These are phyloP conservation scores for Cryptoblepharus egeriae DNA, from an alignment of 2,797 vertebrate species.

Conservation along the genomic window DNA sequence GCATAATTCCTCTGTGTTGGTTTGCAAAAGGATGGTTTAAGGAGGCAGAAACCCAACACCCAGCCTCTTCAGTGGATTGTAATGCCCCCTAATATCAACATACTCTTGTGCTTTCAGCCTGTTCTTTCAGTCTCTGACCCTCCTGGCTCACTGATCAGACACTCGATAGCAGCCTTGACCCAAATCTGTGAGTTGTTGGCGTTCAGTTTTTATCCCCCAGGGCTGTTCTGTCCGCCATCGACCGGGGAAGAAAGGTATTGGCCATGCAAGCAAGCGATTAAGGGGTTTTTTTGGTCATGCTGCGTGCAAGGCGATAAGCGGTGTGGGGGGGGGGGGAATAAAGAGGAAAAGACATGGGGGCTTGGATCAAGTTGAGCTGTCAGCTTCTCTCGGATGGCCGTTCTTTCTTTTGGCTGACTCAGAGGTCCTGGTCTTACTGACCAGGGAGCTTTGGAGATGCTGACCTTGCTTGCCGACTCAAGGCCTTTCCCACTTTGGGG, in stretches of 20 bases:
- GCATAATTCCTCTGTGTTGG: background rate
- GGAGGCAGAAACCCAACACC: background rate
- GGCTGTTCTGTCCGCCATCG: constrained; percentile 15
- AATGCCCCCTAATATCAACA: background rate
- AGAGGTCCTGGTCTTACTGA: constrained; percentile 81
- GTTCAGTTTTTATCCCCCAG: constrained; percentile 50
- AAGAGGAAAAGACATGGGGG: constrained; percentile 20
- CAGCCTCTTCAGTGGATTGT: background rate
- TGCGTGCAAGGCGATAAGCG: constrained; percentile 52
- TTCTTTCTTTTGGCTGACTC: constrained; percentile 81
- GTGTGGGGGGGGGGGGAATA: constrained; percentile 58
- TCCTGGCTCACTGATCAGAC: constrained; percentile 11
- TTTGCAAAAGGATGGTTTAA: constrained; percentile 13
- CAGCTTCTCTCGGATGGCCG: constrained; percentile 51
- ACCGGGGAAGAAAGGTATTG: constrained; percentile 32
- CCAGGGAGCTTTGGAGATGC: constrained; percentile 66
- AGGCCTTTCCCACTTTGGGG: constrained; percentile 51
- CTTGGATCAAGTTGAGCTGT: constrained; percentile 76
- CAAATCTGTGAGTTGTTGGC: constrained; percentile 57
- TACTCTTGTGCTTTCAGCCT: background rate
- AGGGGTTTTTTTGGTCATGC: constrained; percentile 75
- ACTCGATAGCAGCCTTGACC: constrained; percentile 62
- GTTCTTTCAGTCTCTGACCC: background rate
- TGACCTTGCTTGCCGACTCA: constrained; percentile 77
- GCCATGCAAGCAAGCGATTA: constrained; percentile 34